phyloP scores from a whole-genome alignment of 1,140 invertebrate genomes.

The Aricia agestis region DNA sequence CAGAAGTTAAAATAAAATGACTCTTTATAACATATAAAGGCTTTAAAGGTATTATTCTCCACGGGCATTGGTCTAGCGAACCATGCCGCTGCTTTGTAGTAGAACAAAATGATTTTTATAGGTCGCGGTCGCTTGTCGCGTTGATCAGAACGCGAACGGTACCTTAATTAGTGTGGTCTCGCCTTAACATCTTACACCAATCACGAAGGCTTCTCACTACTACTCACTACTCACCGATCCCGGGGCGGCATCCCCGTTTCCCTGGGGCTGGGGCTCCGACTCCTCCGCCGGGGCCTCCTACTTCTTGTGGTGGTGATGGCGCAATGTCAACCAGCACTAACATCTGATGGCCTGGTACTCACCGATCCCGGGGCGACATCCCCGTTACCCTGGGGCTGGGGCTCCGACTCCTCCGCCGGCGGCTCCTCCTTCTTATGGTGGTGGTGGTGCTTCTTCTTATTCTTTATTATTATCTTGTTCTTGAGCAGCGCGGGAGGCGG shows the following conservation, averaged over 20 bases:
- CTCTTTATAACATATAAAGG: too few species aligned
- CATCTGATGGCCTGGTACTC: neutral
- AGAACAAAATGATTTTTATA: too few species aligned
- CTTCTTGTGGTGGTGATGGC: conserved; percentile 86
- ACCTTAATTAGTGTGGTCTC: too few species aligned
- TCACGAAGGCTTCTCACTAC: too few species aligned
- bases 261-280: conserved; percentile 38
- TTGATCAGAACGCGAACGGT: too few species aligned
- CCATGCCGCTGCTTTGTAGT: too few species aligned
- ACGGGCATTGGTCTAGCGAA: too few species aligned
- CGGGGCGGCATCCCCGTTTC: conserved; percentile 47
- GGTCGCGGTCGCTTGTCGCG: too few species aligned
- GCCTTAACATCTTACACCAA: too few species aligned
- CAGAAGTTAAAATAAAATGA: too few species aligned
- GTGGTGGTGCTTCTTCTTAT: conserved; percentile 97
- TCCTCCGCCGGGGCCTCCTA: conserved; percentile 50
- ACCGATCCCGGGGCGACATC: conserved; percentile 48
- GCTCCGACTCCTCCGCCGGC: conserved; percentile 44
- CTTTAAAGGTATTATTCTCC: too few species aligned
- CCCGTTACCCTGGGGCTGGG: conserved; percentile 44
- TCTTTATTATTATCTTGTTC: conserved; percentile 97
- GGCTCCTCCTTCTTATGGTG: conserved; percentile 78
- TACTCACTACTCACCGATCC: conserved; percentile 34
- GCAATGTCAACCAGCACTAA: conserved; percentile 66
- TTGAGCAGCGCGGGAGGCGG: conserved; percentile 91